Percentiles rank a stretch among this genome's conserved stretches.
Conservation (phyloP, 2,888 invertebrate genomes). For the Chalcis sispes region DNA sequence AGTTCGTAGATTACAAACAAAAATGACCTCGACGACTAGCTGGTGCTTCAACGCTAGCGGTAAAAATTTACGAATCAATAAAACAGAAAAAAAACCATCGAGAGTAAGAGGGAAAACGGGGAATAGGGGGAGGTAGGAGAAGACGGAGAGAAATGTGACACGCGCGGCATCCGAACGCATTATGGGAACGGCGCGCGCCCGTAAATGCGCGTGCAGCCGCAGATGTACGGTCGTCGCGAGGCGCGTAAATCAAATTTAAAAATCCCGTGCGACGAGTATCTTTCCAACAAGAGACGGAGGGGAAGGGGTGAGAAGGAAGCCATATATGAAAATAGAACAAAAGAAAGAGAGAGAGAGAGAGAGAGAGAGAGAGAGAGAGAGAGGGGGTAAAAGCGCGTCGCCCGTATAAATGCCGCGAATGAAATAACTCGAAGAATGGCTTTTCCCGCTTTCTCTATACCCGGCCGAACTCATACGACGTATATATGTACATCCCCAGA, state of each 20-base stretch:
- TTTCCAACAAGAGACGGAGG: no score
- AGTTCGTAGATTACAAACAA: no score
- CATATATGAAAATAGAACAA: no score
- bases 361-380: no score
- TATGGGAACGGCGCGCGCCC: conserved; percentile 18
- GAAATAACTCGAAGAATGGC: conserved; percentile 68
- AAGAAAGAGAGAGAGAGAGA: no score
- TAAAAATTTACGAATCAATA: conserved; percentile 51
- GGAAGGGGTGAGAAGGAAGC: no score
- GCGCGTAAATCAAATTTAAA: conserved; percentile 74
- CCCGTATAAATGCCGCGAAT: conserved; percentile 67
- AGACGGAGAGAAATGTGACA: not conserved
- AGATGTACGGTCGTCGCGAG: conserved; percentile 72
- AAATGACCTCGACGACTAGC: not conserved
- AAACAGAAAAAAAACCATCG: conserved; percentile 30
- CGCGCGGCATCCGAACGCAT: conserved; percentile 6
- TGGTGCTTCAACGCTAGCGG: not conserved
- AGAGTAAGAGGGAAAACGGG: no score
- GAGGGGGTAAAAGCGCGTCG: no score
- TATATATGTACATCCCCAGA: conserved; percentile 67
- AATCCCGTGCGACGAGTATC: conserved; percentile 68
- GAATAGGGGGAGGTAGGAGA: no score
- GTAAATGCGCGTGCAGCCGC: conserved; percentile 16
- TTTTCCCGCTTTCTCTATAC: no score
- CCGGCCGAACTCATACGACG: no score